These are phyloP conservation scores for Clarias macrocephalus DNA, from an alignment of 2,113 vertebrate genomes.

Conservation along the genomic window DNA sequence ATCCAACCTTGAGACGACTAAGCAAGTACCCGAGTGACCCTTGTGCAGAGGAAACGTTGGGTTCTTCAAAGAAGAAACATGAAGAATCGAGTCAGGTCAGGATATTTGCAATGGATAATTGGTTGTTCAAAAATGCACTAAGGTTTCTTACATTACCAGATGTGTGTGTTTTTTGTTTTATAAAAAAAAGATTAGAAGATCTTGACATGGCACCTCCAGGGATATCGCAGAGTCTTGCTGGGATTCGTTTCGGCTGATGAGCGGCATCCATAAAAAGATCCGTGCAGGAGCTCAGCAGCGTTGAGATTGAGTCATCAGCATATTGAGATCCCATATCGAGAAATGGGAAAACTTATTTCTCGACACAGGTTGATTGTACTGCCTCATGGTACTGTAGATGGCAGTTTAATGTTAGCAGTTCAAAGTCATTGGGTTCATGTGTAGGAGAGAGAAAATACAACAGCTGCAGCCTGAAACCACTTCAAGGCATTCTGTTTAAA, in stretches of 20 bases:
- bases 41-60: neutral
- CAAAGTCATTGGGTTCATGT: neutral
- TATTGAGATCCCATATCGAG: neutral
- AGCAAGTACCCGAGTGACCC: neutral
- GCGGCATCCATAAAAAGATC: neutral
- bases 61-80: neutral
- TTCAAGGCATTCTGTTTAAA: neutral
- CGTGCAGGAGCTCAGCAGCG: neutral
- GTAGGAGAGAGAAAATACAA: neutral
- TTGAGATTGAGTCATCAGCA: neutral
- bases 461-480: neutral
- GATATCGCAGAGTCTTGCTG: neutral
- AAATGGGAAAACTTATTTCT: neutral
- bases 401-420: neutral
- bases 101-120: neutral
- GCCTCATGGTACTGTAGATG: neutral
- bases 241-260: neutral
- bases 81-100: neutral
- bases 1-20: neutral
- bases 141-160: neutral
- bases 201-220: neutral
- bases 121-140: neutral
- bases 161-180: neutral
- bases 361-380: neutral
- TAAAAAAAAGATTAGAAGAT: neutral